phyloP scores from a whole-genome alignment of 1,140 invertebrate species.

The Spodoptera litura region DNA sequence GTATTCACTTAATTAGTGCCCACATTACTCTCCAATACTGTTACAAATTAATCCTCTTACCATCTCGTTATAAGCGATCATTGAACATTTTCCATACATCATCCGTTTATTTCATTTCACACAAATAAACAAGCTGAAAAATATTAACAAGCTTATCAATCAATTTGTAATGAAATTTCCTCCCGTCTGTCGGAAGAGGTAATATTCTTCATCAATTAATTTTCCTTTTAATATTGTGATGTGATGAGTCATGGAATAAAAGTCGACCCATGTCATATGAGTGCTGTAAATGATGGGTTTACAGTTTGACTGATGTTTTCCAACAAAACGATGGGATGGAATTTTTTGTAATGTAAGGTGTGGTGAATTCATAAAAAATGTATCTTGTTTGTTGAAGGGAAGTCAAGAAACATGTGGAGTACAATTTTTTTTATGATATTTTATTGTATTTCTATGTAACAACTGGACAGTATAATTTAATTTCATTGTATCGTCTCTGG shows the following conservation, averaged over 20 bases:
- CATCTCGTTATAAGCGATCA: not conserved
- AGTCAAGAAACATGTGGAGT: no score
- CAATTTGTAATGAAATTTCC: conserved; percentile 2
- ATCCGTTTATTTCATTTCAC: not conserved
- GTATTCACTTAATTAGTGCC: no score
- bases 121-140: not conserved
- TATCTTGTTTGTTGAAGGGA: no score
- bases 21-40: no score
- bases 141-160: conserved; percentile 20
- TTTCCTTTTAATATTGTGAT: not conserved
- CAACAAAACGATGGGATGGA: no score
- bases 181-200: not conserved
- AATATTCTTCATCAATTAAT: conserved; percentile 22
- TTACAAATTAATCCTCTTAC: no score
- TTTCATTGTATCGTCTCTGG: no score
- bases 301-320: not conserved
- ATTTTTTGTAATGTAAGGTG: no score
- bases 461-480: no score
- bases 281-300: not conserved
- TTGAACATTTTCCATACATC: not conserved
- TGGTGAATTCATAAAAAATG: no score
- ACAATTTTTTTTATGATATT: no score
- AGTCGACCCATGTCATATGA: not conserved
- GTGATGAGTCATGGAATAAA: not conserved
- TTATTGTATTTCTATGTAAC: no score